phyloP scores from a whole-genome alignment of 2,113 vertebrate genomes.

The Pygoscelis adeliae region DNA sequence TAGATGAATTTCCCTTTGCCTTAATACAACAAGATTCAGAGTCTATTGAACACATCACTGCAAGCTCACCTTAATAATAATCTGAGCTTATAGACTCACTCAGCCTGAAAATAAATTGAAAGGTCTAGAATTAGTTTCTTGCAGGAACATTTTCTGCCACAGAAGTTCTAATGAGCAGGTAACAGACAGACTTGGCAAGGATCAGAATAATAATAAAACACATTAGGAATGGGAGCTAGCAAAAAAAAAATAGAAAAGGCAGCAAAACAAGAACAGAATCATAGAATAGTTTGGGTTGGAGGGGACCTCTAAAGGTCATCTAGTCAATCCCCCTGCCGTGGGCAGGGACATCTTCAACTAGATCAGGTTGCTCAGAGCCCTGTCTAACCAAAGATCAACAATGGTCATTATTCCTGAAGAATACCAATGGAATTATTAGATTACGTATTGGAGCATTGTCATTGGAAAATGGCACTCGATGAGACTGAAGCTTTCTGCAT shows the following conservation, averaged over 20 bases:
- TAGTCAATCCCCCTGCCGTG: no score
- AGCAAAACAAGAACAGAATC: neutral
- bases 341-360: no score
- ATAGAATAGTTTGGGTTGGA: no score
- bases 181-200: neutral
- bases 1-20: neutral
- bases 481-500: neutral
- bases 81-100: neutral
- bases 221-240: neutral
- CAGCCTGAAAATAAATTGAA: neutral
- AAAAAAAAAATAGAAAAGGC: neutral
- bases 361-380: no score
- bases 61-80: neutral
- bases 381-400: neutral
- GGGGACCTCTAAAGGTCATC: no score
- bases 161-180: constrained; percentile 8
- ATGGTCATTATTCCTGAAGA: neutral
- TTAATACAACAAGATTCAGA: neutral
- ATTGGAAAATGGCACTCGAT: fast-evolving
- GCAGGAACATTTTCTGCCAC: neutral
- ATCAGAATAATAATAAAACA: neutral
- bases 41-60: neutral
- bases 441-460: neutral
- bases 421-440: neutral
- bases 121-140: neutral